Evolutionary conservation across 2,113 vertebrate species (phyloP), one percentile per base, ranked within the genome.

Genomic region (Malurus elegans): DNA sequence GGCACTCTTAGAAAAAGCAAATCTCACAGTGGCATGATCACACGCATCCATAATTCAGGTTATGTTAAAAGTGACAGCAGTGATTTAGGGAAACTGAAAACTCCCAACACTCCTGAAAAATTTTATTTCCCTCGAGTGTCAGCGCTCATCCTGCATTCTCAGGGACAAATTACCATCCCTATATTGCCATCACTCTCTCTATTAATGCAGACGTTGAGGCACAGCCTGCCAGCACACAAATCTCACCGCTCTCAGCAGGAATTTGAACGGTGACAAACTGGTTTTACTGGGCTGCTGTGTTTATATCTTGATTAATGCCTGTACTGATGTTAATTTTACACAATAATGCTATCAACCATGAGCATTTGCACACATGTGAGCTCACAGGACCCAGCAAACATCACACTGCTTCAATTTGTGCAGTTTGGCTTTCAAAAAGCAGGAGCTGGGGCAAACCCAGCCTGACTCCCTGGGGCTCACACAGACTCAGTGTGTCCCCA

Each of bases 391-490:
- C 42, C 58, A 73, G 32, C 17, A 73, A 54, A 15, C 11, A 25
- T 12, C 16, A 12, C 9, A 15, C 36, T 72, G 32, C 87, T 74
- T 69, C 92, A 73, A 48, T 93, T 54, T 91, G 56, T 53, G 84
- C 57, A 90, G 74, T 66, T 86, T 79, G 85, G 58, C 42, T 93
- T 95, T 67, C 94, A 94, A 25, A 71, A 45, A 64, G 50, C 42
- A 79, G 78, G 42, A 14, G 69, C 75, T 88, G 64, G 80, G 86
- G 90, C 42, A 50, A 88, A 79, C 91, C 70, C 79, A 65, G 65
- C 42, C 81, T 50, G 92, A 36, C 65, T 56, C 85, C 17, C 90
- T 81, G 90, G 78, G 95, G 88, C 87, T 89, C 96, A 86, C 60
- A 48, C 8, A 76, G 58, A 80, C 23, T 88, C 67, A 45, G 50